Evolutionary conservation across 2,888 invertebrate genomes (phyloP), one percentile per base, ranked within the genome.

Genomic region (Nudaria mundana): DNA sequence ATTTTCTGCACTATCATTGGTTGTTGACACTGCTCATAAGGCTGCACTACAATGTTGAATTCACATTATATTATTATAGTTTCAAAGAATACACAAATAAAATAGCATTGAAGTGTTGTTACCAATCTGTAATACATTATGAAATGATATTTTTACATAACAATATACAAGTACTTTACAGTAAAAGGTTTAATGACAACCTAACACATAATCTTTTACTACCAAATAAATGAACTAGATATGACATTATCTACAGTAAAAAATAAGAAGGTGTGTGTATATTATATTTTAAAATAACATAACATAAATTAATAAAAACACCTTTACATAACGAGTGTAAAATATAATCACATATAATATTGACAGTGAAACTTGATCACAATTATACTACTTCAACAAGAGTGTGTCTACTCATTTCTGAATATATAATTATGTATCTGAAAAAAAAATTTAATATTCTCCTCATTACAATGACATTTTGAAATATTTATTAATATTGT

Each of bases 81-180:
- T n/a, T n/a, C n/a, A 54, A 49, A 18, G 32, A 32, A 15, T 15
- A 7, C 3, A 15, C 25, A 48, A 60, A 65, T 59, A 45, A 61
- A 66, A 60, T 51, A 22, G 44, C 34, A 40, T 38, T 39, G 38
- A 29, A 53, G 28, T 66, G 59, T 72, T 69, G 66, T 64, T 77
- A 81, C 72, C 73, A 78, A 71, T 77, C 42, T 77, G 67, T 78
- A 74, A 71, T 78, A 69, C 71, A 70, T 66, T 66, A 73, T 63
- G 73, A 74, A 75, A 67, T 56, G 53, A 64, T 63, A 71, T 52
- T 63, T 76, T 70, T 72, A 80, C 70, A 76, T 79, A 76, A 78
- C 72, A 80, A 80, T 73, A 74, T 76, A 76, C 71, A 77, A 65
- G 63, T 66, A 56, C 56, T 68, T 69, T 60, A 74, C 56, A 78